Evolutionary conservation across 2,888 invertebrate species (phyloP).

Genomic region (Ischnus inquisitorius): DNA sequence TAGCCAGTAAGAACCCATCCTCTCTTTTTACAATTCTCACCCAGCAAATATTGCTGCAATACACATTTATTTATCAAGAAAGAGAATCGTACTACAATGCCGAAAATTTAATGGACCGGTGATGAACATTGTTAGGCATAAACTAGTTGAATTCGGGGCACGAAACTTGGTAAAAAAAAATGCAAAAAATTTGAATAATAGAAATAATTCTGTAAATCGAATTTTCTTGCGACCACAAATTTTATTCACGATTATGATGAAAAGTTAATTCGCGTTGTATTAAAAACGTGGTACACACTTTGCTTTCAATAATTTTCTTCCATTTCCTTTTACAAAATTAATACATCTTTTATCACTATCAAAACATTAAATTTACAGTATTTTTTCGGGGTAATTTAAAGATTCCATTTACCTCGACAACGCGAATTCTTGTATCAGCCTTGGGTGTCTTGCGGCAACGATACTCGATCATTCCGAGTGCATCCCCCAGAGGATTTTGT

Average conservation of each 20-base stretch:
- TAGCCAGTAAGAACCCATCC: constrained; percentile 90
- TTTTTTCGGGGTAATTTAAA: background rate
- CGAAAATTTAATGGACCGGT: no score
- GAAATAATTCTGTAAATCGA: no score
- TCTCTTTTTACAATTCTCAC: constrained; percentile 87
- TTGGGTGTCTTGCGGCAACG: constrained; percentile 70
- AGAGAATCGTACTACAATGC: no score
- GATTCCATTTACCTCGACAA: constrained; percentile 75
- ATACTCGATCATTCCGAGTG: constrained; percentile 71
- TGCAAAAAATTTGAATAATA: no score
- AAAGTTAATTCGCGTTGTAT: background rate
- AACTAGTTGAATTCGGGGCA: no score
- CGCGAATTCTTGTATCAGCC: constrained; percentile 74
- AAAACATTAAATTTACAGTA: constrained; percentile 31
- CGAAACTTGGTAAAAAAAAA: no score
- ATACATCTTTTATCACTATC: background rate
- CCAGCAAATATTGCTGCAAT: constrained; percentile 84
- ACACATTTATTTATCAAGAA: constrained; percentile 63
- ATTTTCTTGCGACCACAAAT: no score
- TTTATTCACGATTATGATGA: no score
- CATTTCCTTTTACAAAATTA: constrained; percentile 79
- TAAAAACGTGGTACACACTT: no score
- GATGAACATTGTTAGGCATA: no score
- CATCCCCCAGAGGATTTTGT: constrained; percentile 76
- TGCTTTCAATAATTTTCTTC: constrained; percentile 55